Percentiles rank a stretch among this genome's conserved stretches.
phyloP scores from a whole-genome alignment of 2,113 vertebrate species.

The Tapirus terrestris region DNA sequence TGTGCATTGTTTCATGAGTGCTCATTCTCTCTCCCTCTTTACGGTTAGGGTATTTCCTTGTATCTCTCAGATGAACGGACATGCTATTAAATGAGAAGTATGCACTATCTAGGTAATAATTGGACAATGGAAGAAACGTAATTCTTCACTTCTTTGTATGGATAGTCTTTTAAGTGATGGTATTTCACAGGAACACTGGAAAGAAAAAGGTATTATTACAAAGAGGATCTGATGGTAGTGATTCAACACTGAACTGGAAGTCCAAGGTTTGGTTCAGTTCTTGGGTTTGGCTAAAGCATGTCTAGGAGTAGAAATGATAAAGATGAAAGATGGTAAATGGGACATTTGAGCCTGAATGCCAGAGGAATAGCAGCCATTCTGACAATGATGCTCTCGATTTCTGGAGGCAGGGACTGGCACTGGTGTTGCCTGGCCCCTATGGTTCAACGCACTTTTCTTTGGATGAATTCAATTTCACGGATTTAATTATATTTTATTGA shows the following conservation, averaged over 20 bases:
- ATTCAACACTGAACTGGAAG: neutral
- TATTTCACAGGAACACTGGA: neutral
- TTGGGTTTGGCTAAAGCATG: neutral
- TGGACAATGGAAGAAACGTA: neutral
- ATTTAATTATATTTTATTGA: neutral
- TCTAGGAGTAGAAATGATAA: neutral
- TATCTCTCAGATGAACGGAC: too few species aligned
- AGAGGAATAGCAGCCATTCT: too few species aligned
- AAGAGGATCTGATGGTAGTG: neutral
- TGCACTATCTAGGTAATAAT: neutral
- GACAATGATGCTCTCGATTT: fast-evolving
- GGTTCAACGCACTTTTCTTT: neutral
- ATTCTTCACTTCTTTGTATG: neutral
- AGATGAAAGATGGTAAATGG: neutral
- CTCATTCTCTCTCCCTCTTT: neutral
- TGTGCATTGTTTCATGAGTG: neutral
- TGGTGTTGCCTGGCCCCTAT: fast-evolving
- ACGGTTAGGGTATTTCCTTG: neutral
- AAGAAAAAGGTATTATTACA: neutral
- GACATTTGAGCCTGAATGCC: neutral
- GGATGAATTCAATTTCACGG: neutral
- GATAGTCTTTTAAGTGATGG: neutral
- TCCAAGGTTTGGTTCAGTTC: neutral
- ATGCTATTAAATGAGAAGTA: neutral
- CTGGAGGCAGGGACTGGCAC: neutral